phyloP scores from a whole-genome alignment of 2,888 invertebrate species.

The Cerastis leucographa region DNA sequence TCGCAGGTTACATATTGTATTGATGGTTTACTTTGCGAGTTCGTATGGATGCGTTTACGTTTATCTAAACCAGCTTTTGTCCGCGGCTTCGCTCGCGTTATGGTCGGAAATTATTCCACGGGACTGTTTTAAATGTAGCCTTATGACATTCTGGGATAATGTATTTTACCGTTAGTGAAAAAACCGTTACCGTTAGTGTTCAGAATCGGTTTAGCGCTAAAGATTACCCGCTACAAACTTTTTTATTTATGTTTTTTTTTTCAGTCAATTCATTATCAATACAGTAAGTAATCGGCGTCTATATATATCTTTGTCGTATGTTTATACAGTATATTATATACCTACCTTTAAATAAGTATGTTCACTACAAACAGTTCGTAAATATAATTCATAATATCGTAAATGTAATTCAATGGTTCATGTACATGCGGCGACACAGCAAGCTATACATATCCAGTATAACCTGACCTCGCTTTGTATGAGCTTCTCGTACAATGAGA shows the following conservation, averaged over 20 bases:
- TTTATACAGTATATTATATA: slow-evolving; percentile 11
- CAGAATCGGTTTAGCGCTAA: neutral
- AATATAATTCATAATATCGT: neutral
- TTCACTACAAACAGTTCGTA: neutral
- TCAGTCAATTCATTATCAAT: neutral
- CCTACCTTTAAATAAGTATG: slow-evolving; percentile 7
- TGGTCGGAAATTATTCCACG: neutral
- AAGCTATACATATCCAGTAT: too few species aligned
- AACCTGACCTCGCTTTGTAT: too few species aligned
- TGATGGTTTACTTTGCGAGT: neutral
- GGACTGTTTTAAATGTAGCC: neutral
- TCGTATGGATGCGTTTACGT: neutral
- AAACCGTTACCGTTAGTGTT: neutral
- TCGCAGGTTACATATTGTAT: slow-evolving; percentile 9
- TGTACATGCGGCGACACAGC: too few species aligned
- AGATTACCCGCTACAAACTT: neutral
- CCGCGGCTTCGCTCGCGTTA: neutral
- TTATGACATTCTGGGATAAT: too few species aligned
- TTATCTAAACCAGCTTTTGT: neutral
- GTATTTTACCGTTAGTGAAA: neutral
- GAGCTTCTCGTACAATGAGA: too few species aligned
- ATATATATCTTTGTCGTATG: slow-evolving; percentile 8
- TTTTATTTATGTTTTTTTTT: too few species aligned
- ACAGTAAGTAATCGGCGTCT: slow-evolving; percentile 10
- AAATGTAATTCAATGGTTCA: neutral